phyloP scores from a whole-genome alignment of 64 coral and sea anemone genomes.

The Astreopora myriophthalma region DNA sequence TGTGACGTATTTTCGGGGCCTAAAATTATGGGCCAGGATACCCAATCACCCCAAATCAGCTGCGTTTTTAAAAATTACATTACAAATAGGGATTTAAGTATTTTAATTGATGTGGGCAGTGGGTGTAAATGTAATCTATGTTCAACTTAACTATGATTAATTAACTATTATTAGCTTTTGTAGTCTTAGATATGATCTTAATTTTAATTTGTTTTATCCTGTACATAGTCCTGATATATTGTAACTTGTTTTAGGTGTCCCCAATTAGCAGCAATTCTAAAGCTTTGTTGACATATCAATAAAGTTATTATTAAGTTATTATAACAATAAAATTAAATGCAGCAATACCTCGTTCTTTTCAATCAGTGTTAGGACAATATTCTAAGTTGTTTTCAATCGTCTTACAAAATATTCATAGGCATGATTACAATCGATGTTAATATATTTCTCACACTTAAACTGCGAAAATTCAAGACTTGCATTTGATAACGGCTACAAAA shows the following conservation, averaged over 20 bases:
- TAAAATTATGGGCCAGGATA: neutral
- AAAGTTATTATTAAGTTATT: too few species aligned
- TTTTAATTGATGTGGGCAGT: neutral
- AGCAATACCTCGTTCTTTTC: too few species aligned
- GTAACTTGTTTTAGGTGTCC: neutral
- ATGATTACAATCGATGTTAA: too few species aligned
- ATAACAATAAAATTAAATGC: too few species aligned
- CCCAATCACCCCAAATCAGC: too few species aligned
- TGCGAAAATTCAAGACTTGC: too few species aligned
- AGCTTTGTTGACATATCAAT: neutral
- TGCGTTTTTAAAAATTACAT: too few species aligned
- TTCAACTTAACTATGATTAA: neutral
- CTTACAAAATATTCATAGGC: too few species aligned
- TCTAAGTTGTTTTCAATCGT: too few species aligned
- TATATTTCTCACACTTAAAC: too few species aligned
- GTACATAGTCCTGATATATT: neutral
- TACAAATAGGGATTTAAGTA: neutral
- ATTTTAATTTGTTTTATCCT: neutral
- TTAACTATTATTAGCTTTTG: neutral
- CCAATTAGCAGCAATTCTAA: neutral
- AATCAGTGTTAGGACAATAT: too few species aligned
- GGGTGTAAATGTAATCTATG: neutral
- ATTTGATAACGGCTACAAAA: too few species aligned
- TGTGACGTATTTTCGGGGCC: conserved; percentile 33
- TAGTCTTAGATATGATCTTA: neutral